phyloP scores from a whole-genome alignment of 1,140 invertebrate species.

The Hydropsyche tenuis region DNA sequence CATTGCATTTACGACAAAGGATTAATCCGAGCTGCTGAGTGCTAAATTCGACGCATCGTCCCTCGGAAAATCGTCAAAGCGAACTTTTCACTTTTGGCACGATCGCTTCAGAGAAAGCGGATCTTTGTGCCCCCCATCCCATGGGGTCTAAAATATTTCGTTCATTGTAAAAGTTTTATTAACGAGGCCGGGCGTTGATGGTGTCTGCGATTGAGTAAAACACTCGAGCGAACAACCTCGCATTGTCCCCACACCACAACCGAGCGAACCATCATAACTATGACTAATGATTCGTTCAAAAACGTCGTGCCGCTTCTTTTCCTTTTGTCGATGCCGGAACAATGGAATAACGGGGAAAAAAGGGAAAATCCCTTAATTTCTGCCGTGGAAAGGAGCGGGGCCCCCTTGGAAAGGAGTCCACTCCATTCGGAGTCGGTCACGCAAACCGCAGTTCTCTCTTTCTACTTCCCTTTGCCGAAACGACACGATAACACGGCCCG shows the following conservation, averaged over 20 bases:
- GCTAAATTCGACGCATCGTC: no score
- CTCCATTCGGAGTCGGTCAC: no score
- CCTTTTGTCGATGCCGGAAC: constrained; percentile 31
- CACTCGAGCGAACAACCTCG: constrained; percentile 12
- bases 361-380: constrained; percentile 31
- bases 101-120: no score
- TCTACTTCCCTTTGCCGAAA: constrained; percentile 24
- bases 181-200: background rate
- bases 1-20: no score
- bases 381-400: constrained; percentile 17
- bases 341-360: constrained; percentile 23
- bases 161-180: constrained; percentile 19
- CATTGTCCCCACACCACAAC: background rate
- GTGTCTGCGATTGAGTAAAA: constrained; percentile 25
- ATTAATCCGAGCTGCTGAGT: no score
- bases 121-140: no score
- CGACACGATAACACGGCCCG: constrained; percentile 25
- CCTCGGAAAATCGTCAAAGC: no score
- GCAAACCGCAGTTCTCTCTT: constrained; percentile 17
- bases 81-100: no score
- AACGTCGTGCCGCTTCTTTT: constrained; percentile 7
- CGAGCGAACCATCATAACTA: constrained; percentile 22
- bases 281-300: constrained; percentile 36
- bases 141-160: constrained; percentile 2
- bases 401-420: no score